Evolutionary conservation across 2,888 invertebrate genomes (phyloP), one percentile per base, ranked within the genome.

Genomic region (Aporophyla nigra): DNA sequence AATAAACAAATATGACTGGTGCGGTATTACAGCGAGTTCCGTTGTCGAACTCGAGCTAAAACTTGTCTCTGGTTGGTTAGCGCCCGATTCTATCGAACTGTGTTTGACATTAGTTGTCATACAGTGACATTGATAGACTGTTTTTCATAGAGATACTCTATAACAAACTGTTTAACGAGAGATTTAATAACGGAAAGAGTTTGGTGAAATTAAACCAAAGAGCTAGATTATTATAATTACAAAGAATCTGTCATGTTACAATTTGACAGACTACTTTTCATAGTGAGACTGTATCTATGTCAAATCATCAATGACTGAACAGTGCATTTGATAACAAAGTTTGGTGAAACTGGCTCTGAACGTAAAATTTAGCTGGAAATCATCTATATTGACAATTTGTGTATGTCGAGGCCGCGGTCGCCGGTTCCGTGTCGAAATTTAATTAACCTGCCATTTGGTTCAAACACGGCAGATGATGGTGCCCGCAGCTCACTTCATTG

Each of bases 381-480:
- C 78, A 77, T 80, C 59, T 66, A 67, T 80, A 83, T 76, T 80
- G 76, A 86, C 78, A 70, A 74, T 78, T 74, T 62, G 61, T 74
- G 43, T 72, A 46, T 53, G 49, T 24, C 70, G 71, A 46, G 53
- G 71, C 33, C 73, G 80, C 58, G 76, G 78, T 76, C 78, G 88
- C 84, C 79, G 86, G 88, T 88, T 89, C 86, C 88, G 90, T 91
- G 92, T 90, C 91, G 90, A 91, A 92, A 93, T 94, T 92, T 92
- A 93, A 94, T 94, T 94, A 94, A 92, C 93, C 90, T 66, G 81
- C 74, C 78, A 77, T 76, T 68, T 19, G 80, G 86, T 82, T 80
- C 88, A 87, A 88, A 88, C 88, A 88, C 71, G 80, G 72, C 86
- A 84, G 83, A 78, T 82, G 87, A 84, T 86, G 84, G 84, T 56